Conservation (phyloP, 2,113 vertebrate genomes). For the Pseudopodoces humilis region DNA sequence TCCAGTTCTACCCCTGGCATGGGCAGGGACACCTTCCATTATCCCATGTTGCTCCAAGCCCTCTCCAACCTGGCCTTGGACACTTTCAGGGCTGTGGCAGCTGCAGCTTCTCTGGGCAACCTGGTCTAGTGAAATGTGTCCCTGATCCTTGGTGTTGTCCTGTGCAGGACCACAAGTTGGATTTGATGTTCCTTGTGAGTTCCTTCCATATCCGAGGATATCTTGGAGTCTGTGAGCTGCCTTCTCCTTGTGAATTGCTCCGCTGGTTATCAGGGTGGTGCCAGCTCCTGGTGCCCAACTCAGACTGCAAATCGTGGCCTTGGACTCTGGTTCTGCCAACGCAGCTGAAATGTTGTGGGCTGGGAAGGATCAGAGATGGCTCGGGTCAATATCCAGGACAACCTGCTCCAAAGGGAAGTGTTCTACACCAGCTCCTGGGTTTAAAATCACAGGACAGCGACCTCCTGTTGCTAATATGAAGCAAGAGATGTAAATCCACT, state of each 20-base stretch:
- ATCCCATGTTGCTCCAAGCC: not conserved
- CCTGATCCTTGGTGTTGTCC: not conserved
- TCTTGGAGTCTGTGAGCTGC: not conserved
- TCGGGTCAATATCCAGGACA: not conserved
- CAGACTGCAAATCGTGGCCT: not conserved
- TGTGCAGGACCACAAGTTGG: not conserved
- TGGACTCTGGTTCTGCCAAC: slow-evolving; percentile 17
- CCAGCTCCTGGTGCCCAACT: not conserved
- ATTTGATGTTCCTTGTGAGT: not conserved
- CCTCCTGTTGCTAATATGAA: not conserved
- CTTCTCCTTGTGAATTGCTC: not conserved
- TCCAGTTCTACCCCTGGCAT: not conserved
- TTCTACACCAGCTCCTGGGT: not conserved
- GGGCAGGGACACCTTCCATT: not conserved
- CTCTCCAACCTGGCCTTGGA: rapidly evolving
- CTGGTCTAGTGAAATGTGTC: not conserved
- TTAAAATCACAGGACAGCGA: not conserved
- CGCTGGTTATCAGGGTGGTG: not conserved
- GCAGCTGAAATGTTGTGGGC: not conserved
- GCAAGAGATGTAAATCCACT: not conserved
- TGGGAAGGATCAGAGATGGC: not conserved
- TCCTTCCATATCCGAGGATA: rapidly evolving
- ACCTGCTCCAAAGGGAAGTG: not conserved
- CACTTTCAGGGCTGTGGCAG: not conserved
- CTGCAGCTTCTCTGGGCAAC: not conserved